Evolutionary conservation across 2,113 vertebrate species (phyloP), one percentile per base, ranked within the genome.

Genomic region (Dascyllus trimaculatus): DNA sequence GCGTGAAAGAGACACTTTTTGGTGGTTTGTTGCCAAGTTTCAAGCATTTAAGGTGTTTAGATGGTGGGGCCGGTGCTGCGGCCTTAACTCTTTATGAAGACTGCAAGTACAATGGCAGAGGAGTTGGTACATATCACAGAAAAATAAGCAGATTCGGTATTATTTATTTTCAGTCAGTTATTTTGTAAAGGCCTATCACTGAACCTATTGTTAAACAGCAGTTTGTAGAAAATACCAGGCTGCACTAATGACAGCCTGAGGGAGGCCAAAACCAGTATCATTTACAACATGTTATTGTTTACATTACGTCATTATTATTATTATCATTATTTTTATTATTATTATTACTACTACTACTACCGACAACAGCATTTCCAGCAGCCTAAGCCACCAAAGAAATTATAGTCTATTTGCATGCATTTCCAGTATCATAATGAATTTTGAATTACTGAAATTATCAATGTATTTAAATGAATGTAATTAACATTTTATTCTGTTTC

Each of bases 381-480:
- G 90, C 80, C 56, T 81, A 85, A 87, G 85, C 87, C 87, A 92
- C 95, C 94, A 95, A 95, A 95, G 94, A 95, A 89, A 91, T 85
- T 84, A 92, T 78, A 92, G 78, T 82, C 81, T 63, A 89, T 90
- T 82, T 95, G 94, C 93, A 94, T 95, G 94, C 85, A 90, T 93
- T 90, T 89, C 72, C 85, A 93, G 88, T 93, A 91, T 93, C 74
- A 89, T 91, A 89, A 84, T 68, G 78, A 78, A 73, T 91, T 92
- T 89, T 82, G 59, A 87, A 81, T 88, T 89, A 89, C 85, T 75
- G 80, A 91, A 90, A 91, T 82, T 76, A 93, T 84, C 78, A 86
- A 85, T 85, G 88, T 93, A 93, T 95, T 94, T 93, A 94, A 94
- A 94, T 93, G 93, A 95, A 95, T 95, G 95, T 94, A 94, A 91